Evolutionary conservation across 1,140 invertebrate species (phyloP), one percentile per base, ranked within the genome.

Genomic region (Chrysopa pallens): DNA sequence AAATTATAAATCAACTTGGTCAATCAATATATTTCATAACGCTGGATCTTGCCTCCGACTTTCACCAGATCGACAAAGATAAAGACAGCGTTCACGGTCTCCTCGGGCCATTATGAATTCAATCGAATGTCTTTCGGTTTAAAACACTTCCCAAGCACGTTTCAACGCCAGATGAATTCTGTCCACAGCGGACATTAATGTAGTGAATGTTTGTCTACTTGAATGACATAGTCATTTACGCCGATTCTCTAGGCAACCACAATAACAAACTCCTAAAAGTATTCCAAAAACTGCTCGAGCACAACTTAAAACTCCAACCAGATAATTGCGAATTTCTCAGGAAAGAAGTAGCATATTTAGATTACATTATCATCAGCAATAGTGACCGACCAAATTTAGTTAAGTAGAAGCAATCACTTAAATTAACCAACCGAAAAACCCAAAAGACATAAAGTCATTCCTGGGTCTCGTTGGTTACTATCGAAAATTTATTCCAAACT

Each of bases 201-300:
- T 33, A 47, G 45, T 28, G 40, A 47, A 17, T 52, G 50, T 40
- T 50, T 58, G 53, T 58, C 12, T 60, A 62, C 42, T 36, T 65
- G 12, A 64, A 68, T 40, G 62, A 67, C 44, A 53, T 64, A 3
- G 46, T 67, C n/a, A n/a, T n/a, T n/a, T n/a, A n/a, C n/a, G n/a
- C n/a, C n/a, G n/a, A n/a, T n/a, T n/a, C n/a, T n/a, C 9, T 67
- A 29, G 47, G 58, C 43, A 47, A 59, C 47, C 58, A 63, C 42
- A 45, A 46, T 5, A 17, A 48, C 29, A 55, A 52, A 46, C 39
- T 67, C 13, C 43, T 38, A 38, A 31, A 48, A 37, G 44, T 63
- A 12, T 57, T 64, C 37, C 29, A 51, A 6, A 48, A 47, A 40
- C 41, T 62, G 7, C 39, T 46, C 27, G 8, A 45, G 31, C 29